phyloP scores from a whole-genome alignment of 2,888 invertebrate species.

The Torymus texanus region DNA sequence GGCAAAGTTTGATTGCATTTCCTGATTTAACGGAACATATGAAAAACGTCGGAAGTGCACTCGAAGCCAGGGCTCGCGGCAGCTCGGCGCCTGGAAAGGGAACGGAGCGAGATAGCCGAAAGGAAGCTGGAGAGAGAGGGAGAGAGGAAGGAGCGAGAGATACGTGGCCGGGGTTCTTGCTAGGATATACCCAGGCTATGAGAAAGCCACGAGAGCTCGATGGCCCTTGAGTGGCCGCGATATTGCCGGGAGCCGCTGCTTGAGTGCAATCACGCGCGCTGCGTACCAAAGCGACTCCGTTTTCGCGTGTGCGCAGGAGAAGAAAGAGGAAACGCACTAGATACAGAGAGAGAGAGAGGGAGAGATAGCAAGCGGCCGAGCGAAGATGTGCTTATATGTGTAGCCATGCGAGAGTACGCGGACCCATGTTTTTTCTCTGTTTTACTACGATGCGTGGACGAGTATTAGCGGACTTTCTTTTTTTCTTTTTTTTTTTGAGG shows the following conservation, averaged over 20 bases:
- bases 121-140: constrained; percentile 33
- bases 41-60: constrained; percentile 56
- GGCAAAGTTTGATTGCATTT: constrained; percentile 56
- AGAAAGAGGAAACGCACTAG: neutral
- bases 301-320: constrained; percentile 12
- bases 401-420: neutral
- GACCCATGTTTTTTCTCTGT: constrained; percentile 2
- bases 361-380: neutral
- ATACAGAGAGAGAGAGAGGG: neutral
- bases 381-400: neutral
- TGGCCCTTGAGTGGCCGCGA: constrained; percentile 74
- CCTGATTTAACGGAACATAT: constrained; percentile 57
- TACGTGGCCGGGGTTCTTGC: constrained; percentile 57
- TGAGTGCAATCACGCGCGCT: constrained; percentile 72
- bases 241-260: constrained; percentile 72
- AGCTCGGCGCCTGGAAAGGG: constrained; percentile 21
- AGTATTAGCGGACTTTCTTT: no score
- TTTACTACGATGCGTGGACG: neutral
- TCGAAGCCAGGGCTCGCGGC: constrained; percentile 15
- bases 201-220: constrained; percentile 73
- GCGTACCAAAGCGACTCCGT: constrained; percentile 44
- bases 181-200: constrained; percentile 62
- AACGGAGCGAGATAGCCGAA: constrained; percentile 22
- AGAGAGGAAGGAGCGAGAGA: constrained; percentile 53
- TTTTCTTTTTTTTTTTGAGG: neutral